Conservation (phyloP, 1,140 invertebrate species). For the Drosophila equinoxialis region DNA sequence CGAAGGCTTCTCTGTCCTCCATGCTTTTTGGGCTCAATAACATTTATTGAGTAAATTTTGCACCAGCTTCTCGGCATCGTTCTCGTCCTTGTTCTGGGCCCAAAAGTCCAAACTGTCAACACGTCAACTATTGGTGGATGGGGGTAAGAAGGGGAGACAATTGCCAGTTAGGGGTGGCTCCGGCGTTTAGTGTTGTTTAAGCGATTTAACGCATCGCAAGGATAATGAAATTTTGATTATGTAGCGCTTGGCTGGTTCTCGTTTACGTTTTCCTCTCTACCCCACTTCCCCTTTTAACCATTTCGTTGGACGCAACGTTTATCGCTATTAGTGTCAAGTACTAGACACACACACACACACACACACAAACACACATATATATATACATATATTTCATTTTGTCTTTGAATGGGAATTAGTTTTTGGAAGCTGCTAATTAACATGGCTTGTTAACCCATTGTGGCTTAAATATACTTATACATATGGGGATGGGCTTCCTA, state of each 20-base stretch:
- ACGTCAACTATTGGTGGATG: constrained; percentile 61
- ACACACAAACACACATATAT: too few relatives aligned
- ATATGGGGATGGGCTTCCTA: not conserved
- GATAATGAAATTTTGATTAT: constrained; percentile 82
- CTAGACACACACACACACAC: not conserved
- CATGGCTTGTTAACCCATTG: constrained; percentile 36
- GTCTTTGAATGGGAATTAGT: not conserved
- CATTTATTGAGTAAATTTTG: constrained; percentile 79
- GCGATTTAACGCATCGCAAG: constrained; percentile 81
- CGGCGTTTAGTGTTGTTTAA: constrained; percentile 72
- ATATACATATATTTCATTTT: not conserved
- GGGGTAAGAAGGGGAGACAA: not conserved
- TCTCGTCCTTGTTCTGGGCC: constrained; percentile 37
- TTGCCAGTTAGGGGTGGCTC: constrained; percentile 34
- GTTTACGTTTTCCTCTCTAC: not conserved
- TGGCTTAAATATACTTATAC: not conserved
- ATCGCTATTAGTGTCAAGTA: constrained; percentile 56
- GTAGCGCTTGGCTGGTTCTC: constrained; percentile 65
- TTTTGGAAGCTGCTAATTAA: constrained; percentile 44
- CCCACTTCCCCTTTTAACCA: not conserved
- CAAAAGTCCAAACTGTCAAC: constrained; percentile 72
- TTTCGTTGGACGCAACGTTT: constrained; percentile 40
- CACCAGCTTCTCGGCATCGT: constrained; percentile 58
- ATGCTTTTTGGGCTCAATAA: constrained; percentile 56
- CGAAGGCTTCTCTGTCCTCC: constrained; percentile 16